Evolutionary conservation across 2,888 invertebrate genomes (phyloP).

Genomic region (Trypoxylon attenuatum): DNA sequence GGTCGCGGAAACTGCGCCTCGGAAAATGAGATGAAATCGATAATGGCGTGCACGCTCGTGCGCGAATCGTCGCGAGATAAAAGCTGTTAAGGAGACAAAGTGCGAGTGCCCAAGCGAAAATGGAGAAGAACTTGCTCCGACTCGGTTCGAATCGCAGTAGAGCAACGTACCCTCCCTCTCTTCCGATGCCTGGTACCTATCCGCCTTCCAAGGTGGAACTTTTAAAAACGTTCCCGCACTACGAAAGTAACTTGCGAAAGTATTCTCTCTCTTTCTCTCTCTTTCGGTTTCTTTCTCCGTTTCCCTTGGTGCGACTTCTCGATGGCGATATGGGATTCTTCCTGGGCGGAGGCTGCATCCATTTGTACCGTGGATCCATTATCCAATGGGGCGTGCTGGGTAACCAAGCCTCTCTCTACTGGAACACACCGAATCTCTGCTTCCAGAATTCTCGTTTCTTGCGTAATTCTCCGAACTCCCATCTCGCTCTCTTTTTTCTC

Average conservation of each 20-base stretch:
- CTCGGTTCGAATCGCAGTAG: background rate
- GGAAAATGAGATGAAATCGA: slow-evolving; percentile 59
- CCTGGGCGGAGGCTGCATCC: slow-evolving; percentile 37
- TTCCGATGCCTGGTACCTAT: slow-evolving; percentile 1
- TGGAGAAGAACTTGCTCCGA: slow-evolving; percentile 1
- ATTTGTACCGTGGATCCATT: slow-evolving; percentile 60
- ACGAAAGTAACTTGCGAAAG: slow-evolving; percentile 57
- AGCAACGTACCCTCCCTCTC: background rate
- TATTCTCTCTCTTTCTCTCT: slow-evolving; percentile 21
- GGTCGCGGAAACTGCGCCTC: slow-evolving; percentile 41
- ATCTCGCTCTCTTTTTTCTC: background rate
- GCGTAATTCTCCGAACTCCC: too few species aligned
- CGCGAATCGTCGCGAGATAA: slow-evolving; percentile 56
- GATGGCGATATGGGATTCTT: slow-evolving; percentile 59
- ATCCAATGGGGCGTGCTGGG: slow-evolving; percentile 49
- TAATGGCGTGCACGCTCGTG: slow-evolving; percentile 53
- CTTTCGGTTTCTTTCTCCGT: too few species aligned
- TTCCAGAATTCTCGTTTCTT: too few species aligned
- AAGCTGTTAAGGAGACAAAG: slow-evolving; percentile 56
- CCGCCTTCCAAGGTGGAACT: slow-evolving; percentile 42
- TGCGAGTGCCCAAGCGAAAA: slow-evolving; percentile 35
- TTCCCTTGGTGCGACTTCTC: slow-evolving; percentile 44
- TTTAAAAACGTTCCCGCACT: slow-evolving; percentile 58
- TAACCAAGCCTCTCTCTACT: slow-evolving; percentile 31
- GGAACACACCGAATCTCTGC: background rate